Percentiles rank a stretch among this genome's conserved stretches.
phyloP scores from a whole-genome alignment of 1,140 invertebrate species.

The Bombyx mandarina region DNA sequence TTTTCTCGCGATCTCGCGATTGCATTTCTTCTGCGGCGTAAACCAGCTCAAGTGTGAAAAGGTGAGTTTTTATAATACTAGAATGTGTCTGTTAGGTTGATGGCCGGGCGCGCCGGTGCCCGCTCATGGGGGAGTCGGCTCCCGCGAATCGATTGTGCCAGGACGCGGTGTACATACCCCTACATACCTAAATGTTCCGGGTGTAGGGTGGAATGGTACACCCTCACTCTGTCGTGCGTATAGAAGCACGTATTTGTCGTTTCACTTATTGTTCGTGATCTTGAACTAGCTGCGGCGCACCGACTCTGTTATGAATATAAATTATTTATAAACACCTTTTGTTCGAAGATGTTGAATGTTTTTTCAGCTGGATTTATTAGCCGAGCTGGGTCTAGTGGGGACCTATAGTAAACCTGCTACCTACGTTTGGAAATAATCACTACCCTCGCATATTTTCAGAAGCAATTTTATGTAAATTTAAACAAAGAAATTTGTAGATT shows the following conservation, averaged over 20 bases:
- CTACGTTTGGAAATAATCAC: neutral
- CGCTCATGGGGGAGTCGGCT: conserved; percentile 33
- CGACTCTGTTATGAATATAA: conserved; percentile 26
- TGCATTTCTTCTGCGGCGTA: conserved; percentile 51
- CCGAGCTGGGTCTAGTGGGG: neutral
- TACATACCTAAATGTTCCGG: too few relatives aligned
- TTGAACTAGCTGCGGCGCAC: conserved; percentile 23
- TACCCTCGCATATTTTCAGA: too few relatives aligned
- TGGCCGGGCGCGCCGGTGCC: conserved; percentile 21
- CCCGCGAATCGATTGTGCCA: conserved; percentile 49
- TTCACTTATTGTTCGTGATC: conserved; percentile 20
- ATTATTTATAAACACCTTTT: conserved; percentile 33
- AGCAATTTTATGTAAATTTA: too few relatives aligned
- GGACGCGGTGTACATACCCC: conserved; percentile 4
- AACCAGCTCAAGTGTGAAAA: conserved; percentile 50
- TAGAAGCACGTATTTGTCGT: conserved; percentile 15
- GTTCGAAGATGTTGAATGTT: conserved; percentile 14
- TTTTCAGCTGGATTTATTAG: conserved; percentile 12
- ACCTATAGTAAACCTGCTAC: neutral
- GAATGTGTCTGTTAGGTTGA: conserved; percentile 32
- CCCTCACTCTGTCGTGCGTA: conserved; percentile 24
- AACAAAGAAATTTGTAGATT: too few relatives aligned
- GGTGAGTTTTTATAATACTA: conserved; percentile 56
- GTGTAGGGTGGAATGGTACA: conserved; percentile 12
- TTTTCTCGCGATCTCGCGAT: conserved; percentile 53